Evolutionary conservation across 2,113 vertebrate genomes (phyloP), one percentile per base, ranked within the genome.

Genomic region (Urocitellus parryii): DNA sequence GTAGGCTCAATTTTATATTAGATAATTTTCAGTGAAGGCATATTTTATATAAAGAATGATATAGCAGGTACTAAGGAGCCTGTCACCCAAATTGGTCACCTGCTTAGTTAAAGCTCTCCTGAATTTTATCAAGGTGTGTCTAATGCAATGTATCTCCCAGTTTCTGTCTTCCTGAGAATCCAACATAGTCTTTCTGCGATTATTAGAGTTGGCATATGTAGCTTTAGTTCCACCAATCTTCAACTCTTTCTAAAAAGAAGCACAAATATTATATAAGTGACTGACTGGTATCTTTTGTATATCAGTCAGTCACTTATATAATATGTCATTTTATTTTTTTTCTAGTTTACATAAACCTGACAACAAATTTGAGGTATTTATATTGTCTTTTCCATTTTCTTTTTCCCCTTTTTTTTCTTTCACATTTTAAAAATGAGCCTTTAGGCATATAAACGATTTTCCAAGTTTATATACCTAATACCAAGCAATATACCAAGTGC

Each of bases 381-480:
- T 68, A 32, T 14, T 37, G 29, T 87, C 32, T 63, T 91, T 73
- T 25, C 45, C 45, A 85, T 32, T 83, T 92, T 88, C 25, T 17
- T 29, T 67, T 34, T 8, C 9, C 17, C 4, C 12, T n/a, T 48
- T 42, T n/a, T 34, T 70, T 73, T 83, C 67, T 94, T 91, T 58
- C 29, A 53, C 16, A 78, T 65, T 88, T 42, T 63, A 39, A 90
- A 94, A 91, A 68, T 42, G 29, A 89, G 42, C 37, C 45, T 79
- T 70, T 48, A 29, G 65, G 65, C 92, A 74, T 90, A 37, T 67
- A 84, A 89, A 93, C 34, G 90, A 72, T 18, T 68, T 93, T 42
- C 8, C 16, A 56, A 78, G 24, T 39, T 85, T n/a, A 32, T 63
- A 74, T 0, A 8, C 16, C 45, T 37, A 90, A 92, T 6, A 88